Percentiles rank a stretch among this genome's conserved stretches.
phyloP scores from a whole-genome alignment of 2,888 invertebrate genomes.

The Thumatha senex region DNA sequence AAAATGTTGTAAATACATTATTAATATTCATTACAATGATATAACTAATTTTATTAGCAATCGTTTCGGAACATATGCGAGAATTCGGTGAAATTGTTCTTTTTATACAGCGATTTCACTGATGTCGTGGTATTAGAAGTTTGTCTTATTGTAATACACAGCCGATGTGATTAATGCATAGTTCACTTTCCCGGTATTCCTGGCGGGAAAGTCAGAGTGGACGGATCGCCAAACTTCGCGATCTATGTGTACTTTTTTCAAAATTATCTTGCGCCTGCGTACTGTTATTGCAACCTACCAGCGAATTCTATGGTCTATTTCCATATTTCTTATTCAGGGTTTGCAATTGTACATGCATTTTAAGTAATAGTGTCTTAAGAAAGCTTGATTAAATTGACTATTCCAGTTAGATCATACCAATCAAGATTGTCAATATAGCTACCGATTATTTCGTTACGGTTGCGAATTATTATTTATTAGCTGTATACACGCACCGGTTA shows the following conservation, averaged over 20 bases:
- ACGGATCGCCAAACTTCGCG: background rate
- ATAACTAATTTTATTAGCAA: conserved; percentile 36
- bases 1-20: conserved; percentile 35
- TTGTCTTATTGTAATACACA: conserved; percentile 34
- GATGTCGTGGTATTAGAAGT: conserved; percentile 13
- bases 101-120: conserved; percentile 42
- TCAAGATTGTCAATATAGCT: conserved; percentile 1
- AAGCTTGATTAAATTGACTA: background rate
- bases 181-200: too few relatives aligned
- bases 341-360: background rate
- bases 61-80: conserved; percentile 46
- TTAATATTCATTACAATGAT: conserved; percentile 56
- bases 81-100: conserved; percentile 52
- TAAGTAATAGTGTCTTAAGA: background rate
- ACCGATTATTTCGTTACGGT: conserved; percentile 2
- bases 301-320: background rate
- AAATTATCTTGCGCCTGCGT: background rate
- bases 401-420: background rate
- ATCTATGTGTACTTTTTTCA: background rate
- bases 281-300: background rate
- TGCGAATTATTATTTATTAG: conserved; percentile 6
- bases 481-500: conserved; percentile 8
- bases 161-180: conserved; percentile 14
- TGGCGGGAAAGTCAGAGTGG: too few relatives aligned
- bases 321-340: background rate